phyloP scores from a whole-genome alignment of 1,140 invertebrate genomes.

The Tetranychus urticae region DNA sequence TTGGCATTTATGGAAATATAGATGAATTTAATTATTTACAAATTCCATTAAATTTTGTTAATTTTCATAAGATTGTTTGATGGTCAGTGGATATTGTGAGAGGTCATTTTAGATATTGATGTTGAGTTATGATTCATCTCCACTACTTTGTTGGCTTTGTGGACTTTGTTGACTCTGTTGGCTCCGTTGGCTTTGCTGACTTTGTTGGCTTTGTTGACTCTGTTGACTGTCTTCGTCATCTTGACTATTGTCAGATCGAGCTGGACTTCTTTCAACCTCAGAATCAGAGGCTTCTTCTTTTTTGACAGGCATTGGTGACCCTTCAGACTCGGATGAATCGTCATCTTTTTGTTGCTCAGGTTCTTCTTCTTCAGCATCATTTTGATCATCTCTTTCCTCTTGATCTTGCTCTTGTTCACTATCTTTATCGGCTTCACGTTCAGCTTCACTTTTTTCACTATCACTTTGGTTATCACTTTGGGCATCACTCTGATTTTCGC shows the following conservation, averaged over 20 bases:
- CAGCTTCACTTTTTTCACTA: background rate
- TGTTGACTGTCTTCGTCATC: background rate
- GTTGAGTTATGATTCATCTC: no score
- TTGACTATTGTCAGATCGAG: background rate
- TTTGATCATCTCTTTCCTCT: background rate
- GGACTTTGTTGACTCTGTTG: no score
- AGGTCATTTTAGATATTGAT: no score
- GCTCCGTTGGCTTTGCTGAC: no score
- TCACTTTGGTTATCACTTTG: background rate
- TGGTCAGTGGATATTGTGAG: no score
- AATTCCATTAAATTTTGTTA: no score
- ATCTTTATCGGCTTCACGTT: background rate
- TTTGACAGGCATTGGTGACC: background rate
- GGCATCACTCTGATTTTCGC: no score
- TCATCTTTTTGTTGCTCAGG: background rate
- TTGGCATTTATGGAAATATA: no score
- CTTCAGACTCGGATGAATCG: background rate
- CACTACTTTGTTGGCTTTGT: no score
- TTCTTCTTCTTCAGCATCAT: background rate
- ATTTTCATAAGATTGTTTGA: no score
- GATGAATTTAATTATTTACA: no score
- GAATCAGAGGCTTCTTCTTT: constrained; percentile 4
- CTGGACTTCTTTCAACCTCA: constrained; percentile 9
- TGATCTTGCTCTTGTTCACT: background rate
- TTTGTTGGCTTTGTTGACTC: no score